These are phyloP conservation scores for Zaprionus bogoriensis DNA, from an alignment of 2,888 invertebrate genomes.

Conservation along the genomic window DNA sequence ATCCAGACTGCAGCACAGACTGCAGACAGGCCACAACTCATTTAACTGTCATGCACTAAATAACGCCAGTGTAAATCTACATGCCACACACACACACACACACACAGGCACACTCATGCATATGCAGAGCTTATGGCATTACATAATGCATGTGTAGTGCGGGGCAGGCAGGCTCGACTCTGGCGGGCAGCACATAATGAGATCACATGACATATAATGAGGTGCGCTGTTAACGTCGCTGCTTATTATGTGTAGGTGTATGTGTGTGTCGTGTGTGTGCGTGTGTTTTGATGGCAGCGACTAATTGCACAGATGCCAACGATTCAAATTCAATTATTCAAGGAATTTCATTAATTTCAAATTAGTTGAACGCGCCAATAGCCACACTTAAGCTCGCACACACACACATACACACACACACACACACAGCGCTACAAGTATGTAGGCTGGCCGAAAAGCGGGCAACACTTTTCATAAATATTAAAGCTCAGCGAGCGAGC, in stretches of 20 bases:
- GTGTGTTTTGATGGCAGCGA: constrained; percentile 57
- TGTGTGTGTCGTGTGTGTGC: constrained; percentile 26
- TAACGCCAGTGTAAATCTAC: constrained; percentile 68
- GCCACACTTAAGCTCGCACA: constrained; percentile 57
- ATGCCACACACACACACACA: constrained; percentile 31
- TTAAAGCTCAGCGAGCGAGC: constrained; percentile 53
- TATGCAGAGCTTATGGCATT: constrained; percentile 42
- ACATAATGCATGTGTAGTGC: constrained; percentile 47
- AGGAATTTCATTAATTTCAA: constrained; percentile 79
- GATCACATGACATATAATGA: constrained; percentile 78
- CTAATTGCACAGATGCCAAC: constrained; percentile 78
- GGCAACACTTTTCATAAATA: constrained; percentile 64
- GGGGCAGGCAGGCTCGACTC: constrained; percentile 17
- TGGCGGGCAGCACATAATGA: constrained; percentile 54
- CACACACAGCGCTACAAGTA: constrained; percentile 35
- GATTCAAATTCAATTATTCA: constrained; percentile 79
- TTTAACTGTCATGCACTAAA: constrained; percentile 78
- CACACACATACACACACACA: background rate
- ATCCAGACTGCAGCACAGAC: constrained; percentile 35
- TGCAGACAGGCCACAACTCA: constrained; percentile 66
- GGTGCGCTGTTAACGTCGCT: constrained; percentile 61
- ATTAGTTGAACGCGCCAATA: constrained; percentile 75
- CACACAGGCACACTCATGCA: constrained; percentile 5
- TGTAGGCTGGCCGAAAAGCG: constrained; percentile 36
- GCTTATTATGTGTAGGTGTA: constrained; percentile 40